These are phyloP conservation scores for Pelosia muscerda DNA, from an alignment of 2,888 invertebrate species.

Conservation along the genomic window DNA sequence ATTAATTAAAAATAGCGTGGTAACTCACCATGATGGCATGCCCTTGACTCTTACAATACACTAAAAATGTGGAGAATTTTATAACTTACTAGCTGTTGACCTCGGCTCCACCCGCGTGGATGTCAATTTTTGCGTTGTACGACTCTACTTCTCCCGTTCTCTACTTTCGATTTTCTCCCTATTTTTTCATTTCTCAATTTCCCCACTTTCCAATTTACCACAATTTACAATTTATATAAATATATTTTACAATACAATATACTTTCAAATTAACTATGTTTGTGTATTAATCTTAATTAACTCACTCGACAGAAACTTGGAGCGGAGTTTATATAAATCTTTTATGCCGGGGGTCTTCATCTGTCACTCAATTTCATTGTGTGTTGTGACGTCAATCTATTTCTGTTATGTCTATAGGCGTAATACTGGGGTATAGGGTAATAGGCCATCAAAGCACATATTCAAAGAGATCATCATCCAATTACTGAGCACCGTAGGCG, in stretches of 20 bases:
- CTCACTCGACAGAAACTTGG: too few species aligned
- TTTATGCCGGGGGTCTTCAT: constrained; percentile 4
- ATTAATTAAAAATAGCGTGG: not conserved
- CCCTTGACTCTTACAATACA: constrained; percentile 1
- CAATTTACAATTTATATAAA: too few species aligned
- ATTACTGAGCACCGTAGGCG: constrained; percentile 48
- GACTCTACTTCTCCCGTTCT: too few species aligned
- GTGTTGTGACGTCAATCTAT: not conserved
- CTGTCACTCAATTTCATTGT: constrained; percentile 13
- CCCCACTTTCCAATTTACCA: too few species aligned
- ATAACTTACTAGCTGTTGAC: not conserved
- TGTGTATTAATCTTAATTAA: too few species aligned
- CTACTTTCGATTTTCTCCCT: too few species aligned
- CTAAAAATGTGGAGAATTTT: not conserved
- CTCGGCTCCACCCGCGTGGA: too few species aligned
- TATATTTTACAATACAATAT: too few species aligned
- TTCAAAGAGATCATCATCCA: constrained; percentile 38
- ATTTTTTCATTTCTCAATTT: too few species aligned
- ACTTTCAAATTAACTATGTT: too few species aligned
- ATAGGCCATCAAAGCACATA: constrained; percentile 23
- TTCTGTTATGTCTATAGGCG: constrained; percentile 22
- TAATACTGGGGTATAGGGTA: constrained; percentile 7
- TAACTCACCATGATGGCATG: not conserved
- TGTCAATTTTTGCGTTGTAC: too few species aligned
- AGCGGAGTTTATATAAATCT: too few species aligned